Evolutionary conservation across 2,113 vertebrate genomes (phyloP).

Genomic region (Drymodes brunneopygia): DNA sequence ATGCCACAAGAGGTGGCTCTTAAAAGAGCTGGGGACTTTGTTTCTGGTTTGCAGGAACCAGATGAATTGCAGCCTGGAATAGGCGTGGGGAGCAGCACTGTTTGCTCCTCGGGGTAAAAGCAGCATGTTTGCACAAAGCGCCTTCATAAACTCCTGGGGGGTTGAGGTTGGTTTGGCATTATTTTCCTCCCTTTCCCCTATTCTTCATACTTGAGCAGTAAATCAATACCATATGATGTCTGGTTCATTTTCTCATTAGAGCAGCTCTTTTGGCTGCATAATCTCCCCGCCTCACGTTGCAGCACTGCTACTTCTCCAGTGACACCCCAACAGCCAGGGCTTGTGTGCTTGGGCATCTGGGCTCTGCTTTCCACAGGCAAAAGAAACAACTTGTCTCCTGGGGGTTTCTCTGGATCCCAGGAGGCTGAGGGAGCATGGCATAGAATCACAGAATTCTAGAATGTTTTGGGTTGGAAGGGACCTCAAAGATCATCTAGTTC

Average conservation of each 20-base stretch:
- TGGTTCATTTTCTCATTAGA: not conserved
- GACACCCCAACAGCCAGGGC: fast-evolving
- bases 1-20: not conserved
- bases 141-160: not conserved
- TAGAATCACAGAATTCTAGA: not conserved
- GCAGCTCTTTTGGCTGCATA: fast-evolving
- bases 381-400: not conserved
- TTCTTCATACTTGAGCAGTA: not conserved
- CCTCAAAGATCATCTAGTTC: not conserved
- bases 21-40: not conserved
- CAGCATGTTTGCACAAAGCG: not conserved
- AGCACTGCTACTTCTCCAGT: not conserved
- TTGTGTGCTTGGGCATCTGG: not conserved
- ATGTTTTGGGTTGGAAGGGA: not conserved
- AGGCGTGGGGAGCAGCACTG: fast-evolving
- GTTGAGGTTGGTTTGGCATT: not conserved
- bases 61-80: not conserved
- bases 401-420: not conserved
- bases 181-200: not conserved
- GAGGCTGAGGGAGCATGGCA: fast-evolving
- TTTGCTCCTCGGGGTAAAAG: not conserved
- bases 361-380: not conserved
- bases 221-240: slow-evolving; percentile 10
- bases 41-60: not conserved
- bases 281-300: not conserved